These are phyloP conservation scores for Oenanthe melanoleuca DNA, from an alignment of 2,113 vertebrate species.

Conservation along the genomic window DNA sequence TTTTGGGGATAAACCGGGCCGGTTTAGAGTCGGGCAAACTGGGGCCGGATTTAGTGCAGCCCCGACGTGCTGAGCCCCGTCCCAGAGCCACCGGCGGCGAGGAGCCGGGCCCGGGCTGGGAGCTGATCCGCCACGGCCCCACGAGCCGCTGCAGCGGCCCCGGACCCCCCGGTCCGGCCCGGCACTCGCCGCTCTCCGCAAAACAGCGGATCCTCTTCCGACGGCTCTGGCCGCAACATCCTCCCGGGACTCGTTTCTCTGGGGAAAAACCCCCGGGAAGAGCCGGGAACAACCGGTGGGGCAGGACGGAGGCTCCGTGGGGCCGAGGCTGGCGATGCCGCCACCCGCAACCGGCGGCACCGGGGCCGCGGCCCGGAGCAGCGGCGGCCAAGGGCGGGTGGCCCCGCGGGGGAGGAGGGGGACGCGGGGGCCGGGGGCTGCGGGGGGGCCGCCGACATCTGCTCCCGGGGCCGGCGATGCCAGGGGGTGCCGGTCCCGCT, in stretches of 20 bases:
- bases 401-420: no score
- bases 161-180: accelerated
- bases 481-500: background rate
- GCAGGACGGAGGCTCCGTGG: background rate
- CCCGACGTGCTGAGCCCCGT: background rate
- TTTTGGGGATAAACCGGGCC: background rate
- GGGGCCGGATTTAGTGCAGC: background rate
- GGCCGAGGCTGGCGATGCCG: background rate
- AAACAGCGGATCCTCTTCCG: background rate
- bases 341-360: background rate
- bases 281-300: background rate
- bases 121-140: no score
- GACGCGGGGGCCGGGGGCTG: background rate
- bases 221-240: background rate
- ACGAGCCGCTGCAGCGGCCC: background rate
- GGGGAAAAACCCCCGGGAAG: background rate
- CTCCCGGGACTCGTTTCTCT: background rate
- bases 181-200: background rate
- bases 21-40: background rate
- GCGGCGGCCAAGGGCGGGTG: background rate
- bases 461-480: background rate
- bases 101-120: background rate
- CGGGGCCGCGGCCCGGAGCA: background rate
- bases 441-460: background rate
- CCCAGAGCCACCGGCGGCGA: background rate